Conservation (phyloP, 2,113 vertebrate genomes). For the Colaptes auratus region DNA sequence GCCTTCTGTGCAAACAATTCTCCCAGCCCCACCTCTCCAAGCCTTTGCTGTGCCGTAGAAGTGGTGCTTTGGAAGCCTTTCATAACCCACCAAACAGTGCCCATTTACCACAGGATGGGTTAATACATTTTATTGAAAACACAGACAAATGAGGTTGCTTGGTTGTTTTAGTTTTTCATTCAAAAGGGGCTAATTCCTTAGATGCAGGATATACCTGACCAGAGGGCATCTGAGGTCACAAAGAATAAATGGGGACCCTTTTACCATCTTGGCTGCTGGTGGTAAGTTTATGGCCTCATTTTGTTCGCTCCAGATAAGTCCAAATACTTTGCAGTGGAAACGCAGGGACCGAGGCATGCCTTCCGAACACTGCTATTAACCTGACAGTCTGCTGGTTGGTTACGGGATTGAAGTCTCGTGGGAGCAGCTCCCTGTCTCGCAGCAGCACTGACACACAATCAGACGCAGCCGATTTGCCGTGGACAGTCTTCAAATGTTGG, state of each 20-base stretch:
- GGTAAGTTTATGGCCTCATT: conserved; percentile 26
- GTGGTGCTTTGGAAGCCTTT: neutral
- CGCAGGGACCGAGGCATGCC: neutral
- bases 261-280: neutral
- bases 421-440: neutral
- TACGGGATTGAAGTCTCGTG: conserved; percentile 2
- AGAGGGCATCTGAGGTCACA: neutral
- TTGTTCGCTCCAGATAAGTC: conserved; percentile 14
- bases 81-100: neutral
- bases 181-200: neutral
- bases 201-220: neutral
- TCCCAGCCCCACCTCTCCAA: neutral
- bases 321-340: neutral
- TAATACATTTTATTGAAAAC: neutral
- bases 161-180: no score
- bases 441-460: conserved; percentile 42
- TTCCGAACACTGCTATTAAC: neutral
- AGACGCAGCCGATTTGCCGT: conserved; percentile 1
- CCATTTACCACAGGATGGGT: neutral
- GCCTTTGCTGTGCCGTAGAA: neutral
- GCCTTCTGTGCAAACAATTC: conserved; percentile 17
- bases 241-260: neutral
- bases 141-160: neutral
- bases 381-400: neutral
- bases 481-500: conserved; percentile 50